phyloP scores from a whole-genome alignment of 2,888 invertebrate genomes.

The Amblyjoppa proteus region DNA sequence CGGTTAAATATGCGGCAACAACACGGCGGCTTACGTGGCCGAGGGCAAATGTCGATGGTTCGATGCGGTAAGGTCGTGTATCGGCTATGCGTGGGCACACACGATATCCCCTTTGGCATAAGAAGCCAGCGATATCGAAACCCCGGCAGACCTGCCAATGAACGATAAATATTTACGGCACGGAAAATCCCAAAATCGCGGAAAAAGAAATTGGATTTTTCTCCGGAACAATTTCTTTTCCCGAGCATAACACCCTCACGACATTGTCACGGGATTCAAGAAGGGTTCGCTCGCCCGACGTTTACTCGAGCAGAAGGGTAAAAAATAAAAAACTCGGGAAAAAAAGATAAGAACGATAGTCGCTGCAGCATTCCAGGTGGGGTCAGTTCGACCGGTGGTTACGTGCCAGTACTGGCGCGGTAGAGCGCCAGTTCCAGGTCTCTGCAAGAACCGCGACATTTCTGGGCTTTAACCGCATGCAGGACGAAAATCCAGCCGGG shows the following conservation, averaged over 20 bases:
- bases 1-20: background rate
- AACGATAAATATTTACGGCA: slow-evolving; percentile 13
- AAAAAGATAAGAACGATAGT: no score
- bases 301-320: no score
- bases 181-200: background rate
- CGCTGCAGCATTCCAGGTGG: no score
- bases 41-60: background rate
- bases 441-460: no score
- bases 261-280: background rate
- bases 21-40: background rate
- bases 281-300: background rate
- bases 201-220: background rate
- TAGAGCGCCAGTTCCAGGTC: no score
- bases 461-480: no score
- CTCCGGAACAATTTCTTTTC: background rate
- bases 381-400: no score
- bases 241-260: background rate
- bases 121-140: background rate
- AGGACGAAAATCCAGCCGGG: no score
- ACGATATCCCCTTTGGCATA: background rate
- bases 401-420: no score
- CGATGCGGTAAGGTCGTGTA: background rate
- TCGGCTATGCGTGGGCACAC: background rate
- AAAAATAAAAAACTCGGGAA: no score
- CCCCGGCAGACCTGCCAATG: background rate